These are phyloP conservation scores for Corythoichthys intestinalis DNA, from an alignment of 2,113 vertebrate species.

Conservation along the genomic window DNA sequence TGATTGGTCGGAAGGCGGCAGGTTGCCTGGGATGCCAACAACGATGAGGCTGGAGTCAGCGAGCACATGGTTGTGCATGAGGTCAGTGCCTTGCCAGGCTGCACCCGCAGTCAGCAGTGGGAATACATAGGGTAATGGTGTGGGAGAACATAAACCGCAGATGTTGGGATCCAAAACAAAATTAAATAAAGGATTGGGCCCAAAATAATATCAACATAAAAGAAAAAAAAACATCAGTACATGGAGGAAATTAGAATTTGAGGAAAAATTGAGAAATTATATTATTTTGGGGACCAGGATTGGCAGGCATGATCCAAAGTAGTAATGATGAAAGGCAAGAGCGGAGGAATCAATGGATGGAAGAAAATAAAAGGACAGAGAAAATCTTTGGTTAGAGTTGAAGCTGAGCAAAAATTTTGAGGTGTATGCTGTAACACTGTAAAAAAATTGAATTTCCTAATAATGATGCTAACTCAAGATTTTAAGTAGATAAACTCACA, in stretches of 20 bases:
- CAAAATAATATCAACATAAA: slow-evolving; percentile 1
- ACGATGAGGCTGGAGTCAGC: slow-evolving; percentile 84
- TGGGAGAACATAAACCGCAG: slow-evolving; percentile 19
- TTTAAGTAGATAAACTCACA: too few species aligned
- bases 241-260: neutral
- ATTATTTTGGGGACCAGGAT: neutral
- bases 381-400: slow-evolving; percentile 84
- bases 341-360: slow-evolving; percentile 16
- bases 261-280: neutral
- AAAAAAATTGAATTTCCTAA: too few species aligned
- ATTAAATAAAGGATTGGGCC: neutral
- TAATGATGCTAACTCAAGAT: too few species aligned
- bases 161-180: slow-evolving; percentile 13
- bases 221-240: neutral
- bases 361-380: slow-evolving; percentile 68
- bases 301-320: neutral
- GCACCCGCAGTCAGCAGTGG: slow-evolving; percentile 25
- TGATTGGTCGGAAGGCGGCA: slow-evolving; percentile 89
- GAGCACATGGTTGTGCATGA: slow-evolving; percentile 99
- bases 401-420: slow-evolving; percentile 38
- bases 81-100: slow-evolving; percentile 99
- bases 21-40: slow-evolving; percentile 83
- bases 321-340: slow-evolving; percentile 5
- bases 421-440: neutral
- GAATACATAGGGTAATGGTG: neutral